A percentile compares a stretch with the other conserved stretches of the same genome.
Evolutionary conservation across 2,888 invertebrate genomes (phyloP).

Genomic region (Oligia latruncula): DNA sequence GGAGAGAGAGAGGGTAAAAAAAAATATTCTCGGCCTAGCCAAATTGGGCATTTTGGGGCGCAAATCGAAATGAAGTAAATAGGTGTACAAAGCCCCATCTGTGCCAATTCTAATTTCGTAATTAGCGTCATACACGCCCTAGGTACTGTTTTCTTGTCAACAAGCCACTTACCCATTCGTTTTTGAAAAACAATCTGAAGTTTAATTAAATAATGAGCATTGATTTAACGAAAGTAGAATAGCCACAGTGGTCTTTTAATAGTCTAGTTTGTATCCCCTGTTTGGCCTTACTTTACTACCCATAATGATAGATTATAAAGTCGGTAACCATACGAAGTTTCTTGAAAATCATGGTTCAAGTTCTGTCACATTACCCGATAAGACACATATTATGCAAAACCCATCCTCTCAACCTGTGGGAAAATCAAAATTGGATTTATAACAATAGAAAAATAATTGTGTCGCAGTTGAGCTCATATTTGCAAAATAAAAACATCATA

Average conservation of each 20-base stretch:
- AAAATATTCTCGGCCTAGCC: background rate
- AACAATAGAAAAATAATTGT: no score
- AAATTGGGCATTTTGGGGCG: background rate
- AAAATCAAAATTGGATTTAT: no score
- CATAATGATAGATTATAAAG: background rate
- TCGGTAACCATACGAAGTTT: background rate
- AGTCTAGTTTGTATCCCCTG: background rate
- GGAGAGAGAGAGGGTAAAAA: background rate
- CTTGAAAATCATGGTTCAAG: background rate
- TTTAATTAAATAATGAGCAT: background rate
- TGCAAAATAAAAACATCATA: background rate
- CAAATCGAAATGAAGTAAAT: background rate
- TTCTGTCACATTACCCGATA: background rate
- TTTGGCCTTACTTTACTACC: background rate
- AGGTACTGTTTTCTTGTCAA: background rate
- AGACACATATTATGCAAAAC: background rate
- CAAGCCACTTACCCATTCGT: background rate
- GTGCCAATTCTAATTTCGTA: background rate
- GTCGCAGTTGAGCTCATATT: no score
- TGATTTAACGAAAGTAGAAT: background rate
- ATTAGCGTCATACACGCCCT: background rate
- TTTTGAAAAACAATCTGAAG: background rate
- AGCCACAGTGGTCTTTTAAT: background rate
- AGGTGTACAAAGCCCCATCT: background rate
- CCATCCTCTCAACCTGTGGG: background rate